A percentile compares a stretch with the other conserved stretches of the same genome.
These are phyloP conservation scores for Habroteleia sp. DNA, from an alignment of 2,888 invertebrate genomes.

Conservation along the genomic window DNA sequence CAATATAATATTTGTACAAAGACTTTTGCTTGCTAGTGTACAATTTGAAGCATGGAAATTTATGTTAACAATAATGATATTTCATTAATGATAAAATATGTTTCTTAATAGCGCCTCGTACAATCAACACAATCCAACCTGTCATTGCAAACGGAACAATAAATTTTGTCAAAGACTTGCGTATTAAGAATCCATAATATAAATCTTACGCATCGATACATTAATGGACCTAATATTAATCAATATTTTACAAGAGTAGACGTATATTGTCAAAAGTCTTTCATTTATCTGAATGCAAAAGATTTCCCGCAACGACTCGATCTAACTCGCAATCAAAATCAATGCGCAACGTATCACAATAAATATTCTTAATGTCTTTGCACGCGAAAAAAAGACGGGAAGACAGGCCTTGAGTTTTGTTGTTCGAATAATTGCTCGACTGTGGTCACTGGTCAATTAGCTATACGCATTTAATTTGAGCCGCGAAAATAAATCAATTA, in stretches of 20 bases:
- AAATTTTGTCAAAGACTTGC: neutral
- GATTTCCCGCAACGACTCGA: conserved; percentile 16
- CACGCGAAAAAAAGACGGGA: conserved; percentile 18
- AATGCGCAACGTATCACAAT: conserved; percentile 30
- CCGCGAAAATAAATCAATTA: conserved; percentile 46
- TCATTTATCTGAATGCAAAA: conserved; percentile 7
- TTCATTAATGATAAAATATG: no score
- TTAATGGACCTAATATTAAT: conserved; percentile 12
- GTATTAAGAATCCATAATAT: conserved; percentile 1
- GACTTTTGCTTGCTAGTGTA: no score
- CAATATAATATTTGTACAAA: no score
- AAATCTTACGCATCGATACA: conserved; percentile 7
- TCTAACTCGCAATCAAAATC: conserved; percentile 26
- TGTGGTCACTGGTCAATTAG: conserved; percentile 48
- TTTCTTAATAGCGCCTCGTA: no score
- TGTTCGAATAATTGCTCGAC: conserved; percentile 40
- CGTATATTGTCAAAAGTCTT: conserved; percentile 12
- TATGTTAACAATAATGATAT: no score
- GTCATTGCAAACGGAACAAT: conserved; percentile 1
- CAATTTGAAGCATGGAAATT: no score
- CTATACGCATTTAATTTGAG: conserved; percentile 45
- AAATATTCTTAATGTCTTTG: conserved; percentile 29
- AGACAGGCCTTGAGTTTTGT: conserved; percentile 37
- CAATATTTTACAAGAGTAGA: conserved; percentile 11
- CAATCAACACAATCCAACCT: neutral